These are phyloP conservation scores for Octonoba sinensis DNA, from an alignment of 2,888 invertebrate genomes.

Conservation along the genomic window DNA sequence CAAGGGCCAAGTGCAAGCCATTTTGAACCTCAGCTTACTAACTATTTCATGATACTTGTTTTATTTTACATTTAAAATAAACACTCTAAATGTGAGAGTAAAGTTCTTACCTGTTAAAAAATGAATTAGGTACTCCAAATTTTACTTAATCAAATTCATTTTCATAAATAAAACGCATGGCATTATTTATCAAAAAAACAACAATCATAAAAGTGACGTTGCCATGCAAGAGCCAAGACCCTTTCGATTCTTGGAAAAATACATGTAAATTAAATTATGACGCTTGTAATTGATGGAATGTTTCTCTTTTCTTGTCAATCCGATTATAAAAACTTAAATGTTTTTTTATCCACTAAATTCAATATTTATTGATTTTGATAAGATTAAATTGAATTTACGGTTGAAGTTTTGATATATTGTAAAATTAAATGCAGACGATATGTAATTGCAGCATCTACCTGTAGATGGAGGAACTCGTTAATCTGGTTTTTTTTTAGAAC, in stretches of 20 bases:
- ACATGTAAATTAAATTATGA: slow-evolving; percentile 21
- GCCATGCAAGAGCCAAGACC: slow-evolving; percentile 49
- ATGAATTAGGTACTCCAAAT: neutral
- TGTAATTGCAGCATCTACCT: no score
- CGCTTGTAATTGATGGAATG: neutral
- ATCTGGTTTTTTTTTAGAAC: no score
- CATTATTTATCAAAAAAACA: slow-evolving; percentile 55
- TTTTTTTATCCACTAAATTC: no score
- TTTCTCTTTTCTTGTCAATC: no score
- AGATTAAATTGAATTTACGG: no score
- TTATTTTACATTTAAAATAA: neutral
- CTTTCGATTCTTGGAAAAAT: slow-evolving; percentile 57
- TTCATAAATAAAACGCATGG: slow-evolving; percentile 32
- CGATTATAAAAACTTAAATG: no score
- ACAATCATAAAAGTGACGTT: slow-evolving; percentile 57
- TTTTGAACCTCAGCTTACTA: slow-evolving; percentile 10
- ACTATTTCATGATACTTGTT: neutral
- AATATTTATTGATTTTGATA: no score
- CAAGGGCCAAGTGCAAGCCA: slow-evolving; percentile 44
- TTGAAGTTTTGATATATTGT: no score
- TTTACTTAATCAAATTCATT: neutral
- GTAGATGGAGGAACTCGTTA: no score
- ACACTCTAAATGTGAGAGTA: neutral
- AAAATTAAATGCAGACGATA: no score
- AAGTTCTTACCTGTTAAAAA: neutral